Evolutionary conservation across 2,113 vertebrate genomes (phyloP).

Genomic region (Bagarius yarrelli): DNA sequence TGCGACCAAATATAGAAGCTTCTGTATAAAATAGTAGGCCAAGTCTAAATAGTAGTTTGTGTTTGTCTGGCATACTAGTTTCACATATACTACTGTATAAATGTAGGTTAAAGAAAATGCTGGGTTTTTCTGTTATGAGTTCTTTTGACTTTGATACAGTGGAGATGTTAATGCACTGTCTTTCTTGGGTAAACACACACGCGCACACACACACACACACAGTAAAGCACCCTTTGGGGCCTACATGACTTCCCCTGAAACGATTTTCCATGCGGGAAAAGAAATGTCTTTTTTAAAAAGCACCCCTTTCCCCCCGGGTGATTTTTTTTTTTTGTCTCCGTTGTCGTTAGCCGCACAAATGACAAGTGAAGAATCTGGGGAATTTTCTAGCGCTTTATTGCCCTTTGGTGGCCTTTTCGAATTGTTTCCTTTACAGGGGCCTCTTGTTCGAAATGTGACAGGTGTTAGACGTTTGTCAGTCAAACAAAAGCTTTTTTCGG

Average conservation of each 20-base stretch:
- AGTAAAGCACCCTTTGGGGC: slow-evolving; percentile 36
- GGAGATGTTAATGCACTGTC: not conserved
- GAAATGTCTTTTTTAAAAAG: slow-evolving; percentile 62
- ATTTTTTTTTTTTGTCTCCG: slow-evolving; percentile 66
- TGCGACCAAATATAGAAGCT: not conserved
- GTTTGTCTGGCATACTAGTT: slow-evolving; percentile 16
- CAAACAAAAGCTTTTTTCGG: not conserved
- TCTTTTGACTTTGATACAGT: not conserved
- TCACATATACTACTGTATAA: not conserved
- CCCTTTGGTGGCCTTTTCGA: slow-evolving; percentile 32
- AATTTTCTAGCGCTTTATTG: slow-evolving; percentile 57
- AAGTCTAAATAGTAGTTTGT: slow-evolving; percentile 14
- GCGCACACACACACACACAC: slow-evolving; percentile 22
- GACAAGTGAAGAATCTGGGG: slow-evolving; percentile 65
- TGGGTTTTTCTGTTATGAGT: not conserved
- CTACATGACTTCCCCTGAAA: slow-evolving; percentile 47
- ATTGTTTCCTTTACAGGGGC: slow-evolving; percentile 13
- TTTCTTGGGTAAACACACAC: not conserved
- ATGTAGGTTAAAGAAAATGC: slow-evolving; percentile 2
- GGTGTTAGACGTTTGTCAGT: slow-evolving; percentile 25
- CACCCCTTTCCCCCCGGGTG: slow-evolving; percentile 29
- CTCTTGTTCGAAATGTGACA: slow-evolving; percentile 6
- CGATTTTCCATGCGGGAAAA: slow-evolving; percentile 51
- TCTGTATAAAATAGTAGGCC: not conserved
- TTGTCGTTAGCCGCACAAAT: slow-evolving; percentile 64